A percentile compares a stretch with the other conserved stretches of the same genome.
Evolutionary conservation across 2,888 invertebrate species (phyloP).

Genomic region (Pyrgus malvae): DNA sequence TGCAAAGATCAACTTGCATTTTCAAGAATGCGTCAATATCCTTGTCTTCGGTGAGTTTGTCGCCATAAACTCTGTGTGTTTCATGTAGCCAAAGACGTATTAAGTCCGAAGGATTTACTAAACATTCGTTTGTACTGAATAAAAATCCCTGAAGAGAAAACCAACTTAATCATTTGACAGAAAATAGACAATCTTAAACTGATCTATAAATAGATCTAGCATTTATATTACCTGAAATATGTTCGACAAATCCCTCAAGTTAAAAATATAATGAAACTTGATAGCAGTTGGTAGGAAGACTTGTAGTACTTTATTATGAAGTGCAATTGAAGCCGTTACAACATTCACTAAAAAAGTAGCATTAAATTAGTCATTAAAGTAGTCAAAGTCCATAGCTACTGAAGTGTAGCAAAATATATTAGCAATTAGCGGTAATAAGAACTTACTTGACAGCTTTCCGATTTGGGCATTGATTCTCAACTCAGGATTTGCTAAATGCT

Average conservation of each 20-base stretch:
- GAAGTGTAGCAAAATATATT: too few species aligned
- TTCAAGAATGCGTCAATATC: slow-evolving; percentile 95
- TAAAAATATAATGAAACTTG: slow-evolving; percentile 98
- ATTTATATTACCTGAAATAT: slow-evolving; percentile 92
- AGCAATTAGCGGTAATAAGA: not conserved
- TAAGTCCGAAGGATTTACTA: slow-evolving; percentile 90
- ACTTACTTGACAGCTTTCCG: slow-evolving; percentile 83
- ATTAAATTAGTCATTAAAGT: too few species aligned
- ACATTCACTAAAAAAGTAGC: slow-evolving; percentile 76
- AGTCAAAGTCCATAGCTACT: too few species aligned
- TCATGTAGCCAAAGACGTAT: slow-evolving; percentile 97
- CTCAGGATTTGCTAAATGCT: slow-evolving; percentile 91
- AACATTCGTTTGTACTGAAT: slow-evolving; percentile 94
- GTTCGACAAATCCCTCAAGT: slow-evolving; percentile 96
- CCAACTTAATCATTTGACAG: too few species aligned
- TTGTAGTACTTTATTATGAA: slow-evolving; percentile 93
- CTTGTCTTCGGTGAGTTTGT: slow-evolving; percentile 95
- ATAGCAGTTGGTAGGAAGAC: slow-evolving; percentile 97
- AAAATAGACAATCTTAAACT: too few species aligned
- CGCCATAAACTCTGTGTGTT: slow-evolving; percentile 95
- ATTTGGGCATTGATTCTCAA: slow-evolving; percentile 88
- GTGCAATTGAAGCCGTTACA: slow-evolving; percentile 89
- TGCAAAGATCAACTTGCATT: slow-evolving; percentile 93
- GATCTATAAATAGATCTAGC: too few species aligned
- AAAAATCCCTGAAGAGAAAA: slow-evolving; percentile 88